Conservation (phyloP, 2,113 vertebrate genomes). For the Nibea albiflora region DNA sequence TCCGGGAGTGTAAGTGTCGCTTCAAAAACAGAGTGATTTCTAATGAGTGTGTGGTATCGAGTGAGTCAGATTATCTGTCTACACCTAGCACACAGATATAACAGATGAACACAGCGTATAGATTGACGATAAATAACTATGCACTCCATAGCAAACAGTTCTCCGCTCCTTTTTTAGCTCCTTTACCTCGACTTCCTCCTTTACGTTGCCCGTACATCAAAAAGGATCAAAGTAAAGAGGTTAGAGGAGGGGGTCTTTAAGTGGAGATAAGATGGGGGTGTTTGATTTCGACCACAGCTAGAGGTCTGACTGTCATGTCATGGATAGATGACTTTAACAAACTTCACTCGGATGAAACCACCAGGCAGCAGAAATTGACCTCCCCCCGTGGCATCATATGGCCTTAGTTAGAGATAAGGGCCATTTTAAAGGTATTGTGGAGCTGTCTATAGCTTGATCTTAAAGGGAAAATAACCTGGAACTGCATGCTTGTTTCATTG, state of each 20-base stretch:
- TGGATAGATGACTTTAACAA: conserved; percentile 70
- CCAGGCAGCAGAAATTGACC: conserved; percentile 29
- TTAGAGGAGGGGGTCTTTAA: conserved; percentile 40
- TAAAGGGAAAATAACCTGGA: conserved; percentile 21
- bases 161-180: not conserved
- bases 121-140: not conserved
- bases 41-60: conserved; percentile 7
- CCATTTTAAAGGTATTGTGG: not conserved
- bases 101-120: not conserved
- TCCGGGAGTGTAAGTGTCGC: not conserved
- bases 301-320: conserved; percentile 68
- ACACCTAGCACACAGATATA: not conserved
- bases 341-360: conserved; percentile 62
- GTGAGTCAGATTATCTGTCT: not conserved
- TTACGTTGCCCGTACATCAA: conserved; percentile 53
- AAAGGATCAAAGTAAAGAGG: conserved; percentile 63
- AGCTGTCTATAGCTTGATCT: not conserved
- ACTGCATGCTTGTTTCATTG: conserved; percentile 3
- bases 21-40: conserved; percentile 14
- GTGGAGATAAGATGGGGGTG: conserved; percentile 73
- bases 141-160: not conserved
- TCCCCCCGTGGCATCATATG: conserved; percentile 67
- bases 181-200: conserved; percentile 28
- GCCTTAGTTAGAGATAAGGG: conserved; percentile 66
- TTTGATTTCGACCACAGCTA: conserved; percentile 74